These are phyloP conservation scores for Dasypogon diadema DNA, from an alignment of 2,888 invertebrate species.

Conservation along the genomic window DNA sequence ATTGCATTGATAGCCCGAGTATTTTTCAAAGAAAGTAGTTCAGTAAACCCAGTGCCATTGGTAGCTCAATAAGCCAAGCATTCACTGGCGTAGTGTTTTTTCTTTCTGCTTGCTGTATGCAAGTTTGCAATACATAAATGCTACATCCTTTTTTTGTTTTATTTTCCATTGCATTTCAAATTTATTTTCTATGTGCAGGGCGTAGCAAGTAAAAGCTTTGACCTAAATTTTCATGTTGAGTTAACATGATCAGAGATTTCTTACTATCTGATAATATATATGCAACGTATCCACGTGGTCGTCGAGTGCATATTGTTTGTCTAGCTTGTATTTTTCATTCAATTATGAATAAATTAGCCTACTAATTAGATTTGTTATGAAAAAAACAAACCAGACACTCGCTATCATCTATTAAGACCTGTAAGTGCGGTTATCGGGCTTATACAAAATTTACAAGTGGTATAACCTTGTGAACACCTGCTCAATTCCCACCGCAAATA, in stretches of 20 bases:
- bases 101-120: no score
- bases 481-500: slow-evolving; percentile 26
- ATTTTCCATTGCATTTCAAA: no score
- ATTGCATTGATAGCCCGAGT: neutral
- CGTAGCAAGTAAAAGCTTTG: neutral
- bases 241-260: neutral
- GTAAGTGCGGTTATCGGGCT: neutral
- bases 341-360: slow-evolving; percentile 17
- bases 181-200: neutral
- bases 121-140: no score
- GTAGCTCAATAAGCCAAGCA: neutral
- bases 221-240: neutral
- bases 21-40: neutral
- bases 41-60: neutral
- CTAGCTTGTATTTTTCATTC: neutral
- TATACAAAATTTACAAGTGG: slow-evolving; percentile 16
- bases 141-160: no score
- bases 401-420: slow-evolving; percentile 16
- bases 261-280: neutral
- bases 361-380: slow-evolving; percentile 3
- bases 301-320: neutral
- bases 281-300: neutral
- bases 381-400: neutral
- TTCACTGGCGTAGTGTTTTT: no score
- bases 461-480: slow-evolving; percentile 43